These are phyloP conservation scores for Ptychodera flava DNA, from an alignment of 35 echinoderm and acorn worm species.

Conservation along the genomic window DNA sequence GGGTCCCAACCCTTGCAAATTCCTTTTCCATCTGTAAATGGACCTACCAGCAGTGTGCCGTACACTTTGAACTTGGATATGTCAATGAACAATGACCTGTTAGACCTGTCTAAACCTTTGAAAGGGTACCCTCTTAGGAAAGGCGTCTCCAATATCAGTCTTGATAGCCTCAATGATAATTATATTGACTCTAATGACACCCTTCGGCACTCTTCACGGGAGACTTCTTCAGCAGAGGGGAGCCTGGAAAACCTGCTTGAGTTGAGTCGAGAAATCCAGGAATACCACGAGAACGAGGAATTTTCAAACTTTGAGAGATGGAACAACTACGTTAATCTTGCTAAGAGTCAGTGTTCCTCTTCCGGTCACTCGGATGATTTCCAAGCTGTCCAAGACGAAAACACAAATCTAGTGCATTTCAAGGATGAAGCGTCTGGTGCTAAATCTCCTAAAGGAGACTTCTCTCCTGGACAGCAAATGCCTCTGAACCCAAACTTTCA, in stretches of 20 bases:
- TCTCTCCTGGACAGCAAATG: background rate
- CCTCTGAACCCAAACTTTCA: background rate
- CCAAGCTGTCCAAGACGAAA: background rate
- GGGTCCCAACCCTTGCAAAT: background rate
- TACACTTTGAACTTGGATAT: background rate
- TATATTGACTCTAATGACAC: background rate
- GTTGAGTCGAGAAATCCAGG: background rate
- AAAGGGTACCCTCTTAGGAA: background rate
- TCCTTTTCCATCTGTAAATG: background rate
- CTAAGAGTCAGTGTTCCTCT: background rate
- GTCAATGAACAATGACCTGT: constrained; percentile 18
- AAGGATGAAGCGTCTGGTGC: background rate
- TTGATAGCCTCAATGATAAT: constrained; percentile 19
- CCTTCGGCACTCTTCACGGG: background rate
- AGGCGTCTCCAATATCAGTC: constrained; percentile 20
- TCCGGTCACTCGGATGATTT: background rate
- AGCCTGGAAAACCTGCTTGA: background rate
- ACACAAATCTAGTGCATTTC: background rate
- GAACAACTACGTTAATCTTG: background rate
- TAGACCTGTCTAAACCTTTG: constrained; percentile 10
- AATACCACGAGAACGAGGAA: background rate
- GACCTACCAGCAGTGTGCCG: background rate
- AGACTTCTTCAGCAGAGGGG: background rate
- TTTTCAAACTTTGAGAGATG: background rate
- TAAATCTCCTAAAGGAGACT: background rate